Base-by-base conservation (phyloP, 2,888 invertebrate species). In the Nymphalis urticae region DNA sequence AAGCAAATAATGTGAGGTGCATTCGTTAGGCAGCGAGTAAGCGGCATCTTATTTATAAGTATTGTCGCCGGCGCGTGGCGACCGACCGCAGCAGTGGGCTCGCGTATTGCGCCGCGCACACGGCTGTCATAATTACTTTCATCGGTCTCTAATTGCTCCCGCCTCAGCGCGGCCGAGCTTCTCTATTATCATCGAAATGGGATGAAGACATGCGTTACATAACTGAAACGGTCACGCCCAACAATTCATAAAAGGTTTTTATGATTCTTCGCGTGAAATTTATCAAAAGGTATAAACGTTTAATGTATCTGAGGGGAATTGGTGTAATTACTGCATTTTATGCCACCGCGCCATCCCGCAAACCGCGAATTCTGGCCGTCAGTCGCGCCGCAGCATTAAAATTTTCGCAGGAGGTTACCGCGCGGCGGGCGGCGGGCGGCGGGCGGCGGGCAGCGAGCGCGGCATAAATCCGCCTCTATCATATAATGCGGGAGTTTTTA, bases 401-500 rank as follows among this genome's bases (percentile, higher is more conserved):
- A 71, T 70, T 70, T 66, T 68, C 69, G 68, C 36, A 27, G 36
- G 36, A 58, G 58, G 58, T n/a, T 56, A 32, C 8, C 27, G 56
- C 56, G 64, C 65, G 66, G 70, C 62, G 63, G 69, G 19, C n/a
- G 64, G 58, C 63, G 66, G 73, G 68, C n/a, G n/a, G n/a, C n/a
- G n/a, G n/a, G n/a, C 64, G 66, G 73, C 72, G 70, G 74, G 58
- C 68, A 69, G 67, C 64, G 64, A 66, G 72, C 73, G 66, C 67
- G 75, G 71, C 78, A 76, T 78, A 77, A 78, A 79, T 80, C 75
- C 74, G 71, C 75, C 79, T 80, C 78, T 80, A 81, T 80, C 80
- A 82, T 80, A 81, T 82, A 79, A 80, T 77, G 77, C 77, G 76
- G 74, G 75, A 79, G 78, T 81, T 85, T 84, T 85, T 84, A 84